Percentiles rank a stretch among this genome's conserved stretches.
Conservation (phyloP, 2,888 invertebrate genomes). For the Leistus spinibarbis region DNA sequence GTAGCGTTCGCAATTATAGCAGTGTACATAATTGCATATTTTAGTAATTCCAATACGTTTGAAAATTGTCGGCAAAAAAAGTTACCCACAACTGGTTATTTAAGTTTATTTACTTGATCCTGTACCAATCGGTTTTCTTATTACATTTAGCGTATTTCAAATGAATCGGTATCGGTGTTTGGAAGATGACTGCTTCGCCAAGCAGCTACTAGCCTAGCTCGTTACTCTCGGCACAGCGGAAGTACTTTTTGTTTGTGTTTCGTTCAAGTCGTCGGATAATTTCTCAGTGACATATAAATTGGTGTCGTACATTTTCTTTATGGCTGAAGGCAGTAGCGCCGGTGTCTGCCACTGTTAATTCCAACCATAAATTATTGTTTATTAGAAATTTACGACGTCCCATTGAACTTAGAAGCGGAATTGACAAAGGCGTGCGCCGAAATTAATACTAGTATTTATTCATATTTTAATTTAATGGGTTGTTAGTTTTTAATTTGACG, state of each 20-base stretch:
- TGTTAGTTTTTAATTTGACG: too few species aligned
- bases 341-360: not conserved
- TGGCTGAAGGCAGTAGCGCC: constrained; percentile 7
- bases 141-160: not conserved
- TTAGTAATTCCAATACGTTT: not conserved
- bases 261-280: constrained; percentile 1
- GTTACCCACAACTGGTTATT: not conserved
- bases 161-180: not conserved
- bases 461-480: too few species aligned
- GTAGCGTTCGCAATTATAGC: not conserved
- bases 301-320: constrained; percentile 2
- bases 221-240: not conserved
- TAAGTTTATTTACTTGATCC: constrained; percentile 1
- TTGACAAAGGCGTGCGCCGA: not conserved
- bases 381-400: not conserved
- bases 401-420: not conserved
- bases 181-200: not conserved
- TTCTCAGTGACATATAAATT: constrained; percentile 17
- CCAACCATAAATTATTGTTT: constrained; percentile 6
- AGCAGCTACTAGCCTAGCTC: not conserved
- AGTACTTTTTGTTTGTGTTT: not conserved
- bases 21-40: constrained; percentile 3
- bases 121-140: not conserved
- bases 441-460: not conserved
- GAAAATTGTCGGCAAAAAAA: not conserved